These are phyloP conservation scores for Macrophya alboannulata DNA, from an alignment of 2,888 invertebrate species.

Conservation along the genomic window DNA sequence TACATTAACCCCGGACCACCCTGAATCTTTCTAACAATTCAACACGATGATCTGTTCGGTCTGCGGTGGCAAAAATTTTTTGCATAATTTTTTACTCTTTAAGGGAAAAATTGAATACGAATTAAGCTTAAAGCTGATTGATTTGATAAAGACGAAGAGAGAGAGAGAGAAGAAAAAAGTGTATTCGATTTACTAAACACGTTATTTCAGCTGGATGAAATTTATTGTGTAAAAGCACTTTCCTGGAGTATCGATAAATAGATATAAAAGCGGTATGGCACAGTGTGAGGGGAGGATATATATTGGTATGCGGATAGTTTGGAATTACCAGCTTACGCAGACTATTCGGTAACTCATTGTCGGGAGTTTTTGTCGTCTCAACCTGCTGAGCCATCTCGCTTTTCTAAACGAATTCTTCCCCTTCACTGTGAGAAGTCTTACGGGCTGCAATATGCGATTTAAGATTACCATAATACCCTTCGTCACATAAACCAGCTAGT, in stretches of 20 bases:
- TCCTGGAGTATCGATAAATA: neutral
- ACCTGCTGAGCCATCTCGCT: conserved; percentile 14
- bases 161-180: neutral
- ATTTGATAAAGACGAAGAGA: neutral
- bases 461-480: conserved; percentile 73
- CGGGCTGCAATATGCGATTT: conserved; percentile 69
- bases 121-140: neutral
- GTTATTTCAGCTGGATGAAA: neutral
- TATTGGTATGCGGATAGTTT: conserved; percentile 3
- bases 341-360: conserved; percentile 13
- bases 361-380: conserved; percentile 18
- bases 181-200: neutral
- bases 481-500: conserved; percentile 61
- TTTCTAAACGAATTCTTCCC: conserved; percentile 36
- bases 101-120: neutral
- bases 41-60: neutral
- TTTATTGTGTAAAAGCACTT: neutral
- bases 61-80: neutral
- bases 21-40: neutral
- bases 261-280: neutral
- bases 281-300: neutral
- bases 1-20: neutral
- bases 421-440: conserved; percentile 32
- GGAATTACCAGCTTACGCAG: conserved; percentile 32
- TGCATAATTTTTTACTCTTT: neutral